Evolutionary conservation across 2,113 vertebrate genomes (phyloP), one percentile per base, ranked within the genome.

Genomic region (Larimichthys polyactis): DNA sequence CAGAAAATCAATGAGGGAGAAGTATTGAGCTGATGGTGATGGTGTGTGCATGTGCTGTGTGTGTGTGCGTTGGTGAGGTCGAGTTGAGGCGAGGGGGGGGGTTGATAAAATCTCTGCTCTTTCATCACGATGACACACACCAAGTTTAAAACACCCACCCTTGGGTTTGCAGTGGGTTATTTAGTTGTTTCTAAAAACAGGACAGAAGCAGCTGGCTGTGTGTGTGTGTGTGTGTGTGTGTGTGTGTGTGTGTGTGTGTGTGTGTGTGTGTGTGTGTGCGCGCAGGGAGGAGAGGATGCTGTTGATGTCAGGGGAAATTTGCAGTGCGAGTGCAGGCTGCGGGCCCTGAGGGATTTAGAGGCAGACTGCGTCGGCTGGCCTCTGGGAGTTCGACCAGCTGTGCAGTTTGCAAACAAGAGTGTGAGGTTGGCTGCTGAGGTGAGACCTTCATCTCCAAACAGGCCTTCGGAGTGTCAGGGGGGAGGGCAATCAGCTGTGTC

Each of bases 1-100:
- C 89, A 84, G 87, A 88, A 95, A 94, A 95, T 94, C 93, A 93
- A 94, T 94, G 80, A 75, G 67, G 68, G 76, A 88, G 87, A 89
- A 65, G 82, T 89, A 94, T 90, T 84, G 93, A 92, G 88, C 81
- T 59, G 75, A 73, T 75, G 78, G 51, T 82, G 87, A 82, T 79
- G 79, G 62, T 19, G 63, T 22, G 65, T 52, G 62, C 15, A 24
- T 49, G 51, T 62, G 60, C n/a, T 77, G 62, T 60, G 62, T 59
- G 62, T 59, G 24, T 29, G 32, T 48, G 75, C 68, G 29, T 68
- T 0, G 2, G 27, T n/a, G n/a, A 63, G 64, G 36, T 4, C 52
- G 65, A 52, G 75, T 63, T 32, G 29, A 60, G 27, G 36, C 6
- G 36, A 8, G 8, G 6, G 36, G 68, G 74, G 76, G 63, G 73